These are phyloP conservation scores for Margaritifera margaritifera DNA, from an alignment of 2,888 invertebrate genomes.

Conservation along the genomic window DNA sequence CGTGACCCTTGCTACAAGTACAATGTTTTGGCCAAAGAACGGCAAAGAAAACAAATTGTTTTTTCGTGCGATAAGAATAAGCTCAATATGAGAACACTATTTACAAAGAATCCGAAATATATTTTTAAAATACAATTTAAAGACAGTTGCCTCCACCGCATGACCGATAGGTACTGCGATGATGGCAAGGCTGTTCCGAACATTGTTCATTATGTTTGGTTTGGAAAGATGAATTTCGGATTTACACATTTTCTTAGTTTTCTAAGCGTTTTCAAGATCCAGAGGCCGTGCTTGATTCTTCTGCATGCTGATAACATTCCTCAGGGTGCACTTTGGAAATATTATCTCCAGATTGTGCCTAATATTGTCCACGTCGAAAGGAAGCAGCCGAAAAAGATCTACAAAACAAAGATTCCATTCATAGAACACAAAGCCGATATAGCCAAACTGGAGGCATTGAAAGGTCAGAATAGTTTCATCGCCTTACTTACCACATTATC, in stretches of 20 bases:
- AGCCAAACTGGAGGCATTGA: conserved; percentile 47
- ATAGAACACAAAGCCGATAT: conserved; percentile 59
- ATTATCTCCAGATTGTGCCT: conserved; percentile 45
- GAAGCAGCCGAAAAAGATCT: conserved; percentile 44
- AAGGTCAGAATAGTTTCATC: conserved; percentile 32
- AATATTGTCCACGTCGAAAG: conserved; percentile 49
- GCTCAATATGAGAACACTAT: conserved; percentile 18
- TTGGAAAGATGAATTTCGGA: conserved; percentile 41
- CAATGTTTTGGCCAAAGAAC: conserved; percentile 25
- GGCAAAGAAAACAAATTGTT: conserved; percentile 27
- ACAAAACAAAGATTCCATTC: conserved; percentile 37
- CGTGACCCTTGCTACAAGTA: conserved; percentile 30
- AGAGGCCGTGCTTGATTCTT: conserved; percentile 55
- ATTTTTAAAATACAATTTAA: conserved; percentile 31
- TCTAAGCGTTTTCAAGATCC: conserved; percentile 47
- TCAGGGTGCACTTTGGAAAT: conserved; percentile 48
- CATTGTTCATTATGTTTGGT: conserved; percentile 58
- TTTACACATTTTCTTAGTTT: conserved; percentile 53
- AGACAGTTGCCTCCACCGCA: conserved; percentile 32
- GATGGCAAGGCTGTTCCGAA: conserved; percentile 42
- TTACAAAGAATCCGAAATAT: conserved; percentile 28
- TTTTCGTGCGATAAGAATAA: conserved; percentile 28
- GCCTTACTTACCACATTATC: no score
- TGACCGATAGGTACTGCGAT: conserved; percentile 30
- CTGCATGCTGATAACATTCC: conserved; percentile 53